Evolutionary conservation across 2,888 invertebrate species (phyloP), one percentile per base, ranked within the genome.

Genomic region (Dolichomitus sp.): DNA sequence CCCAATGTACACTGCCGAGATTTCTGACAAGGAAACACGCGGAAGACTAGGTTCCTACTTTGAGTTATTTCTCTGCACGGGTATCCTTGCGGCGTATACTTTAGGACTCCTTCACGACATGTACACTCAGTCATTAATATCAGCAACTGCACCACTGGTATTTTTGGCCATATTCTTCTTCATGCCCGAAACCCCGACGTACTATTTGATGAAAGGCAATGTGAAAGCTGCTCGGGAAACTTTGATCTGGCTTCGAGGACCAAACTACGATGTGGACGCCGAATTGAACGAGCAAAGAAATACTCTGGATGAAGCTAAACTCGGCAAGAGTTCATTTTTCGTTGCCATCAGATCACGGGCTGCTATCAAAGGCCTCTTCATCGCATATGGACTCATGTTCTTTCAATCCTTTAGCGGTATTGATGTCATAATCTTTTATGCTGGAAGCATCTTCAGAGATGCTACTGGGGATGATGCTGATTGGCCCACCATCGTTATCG

Each of bases 401-500:
- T 97, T 98, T 94, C 99, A 99, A 91, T 98, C 98, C 92, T 94
- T 98, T 76, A 96, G 97, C 81, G 98, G 98, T 50, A 96, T 97
- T 69, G 98, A 98, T 89, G 97, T 97, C 0, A 96, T 98, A 6
- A 97, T 98, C 85, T 97, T 98, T 93, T 98, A 97, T 89, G 95
- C 97, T 0, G 95, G 95, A 0, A 92, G 94, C 2, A 98, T 99
- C 81, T 98, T 98, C 93, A 89, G 93, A 69, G 95, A 95, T 45
- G 96, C 97, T 12, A 82, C 78, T n/a, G 78, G 74, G 12, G 94
- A 97, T 30, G 93, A 95, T 14, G 92, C 96, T 0, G 94, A 95
- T 42, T 91, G 95, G 6, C 96, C 97, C 0, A 96, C 97, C 0
- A 97, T 98, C 45, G 95, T 98, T 66, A 96, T 98, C 42, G 98